Percentiles rank a stretch among this genome's conserved stretches.
These are phyloP conservation scores for Thyatira batis DNA, from an alignment of 2,888 invertebrate genomes.

Conservation along the genomic window DNA sequence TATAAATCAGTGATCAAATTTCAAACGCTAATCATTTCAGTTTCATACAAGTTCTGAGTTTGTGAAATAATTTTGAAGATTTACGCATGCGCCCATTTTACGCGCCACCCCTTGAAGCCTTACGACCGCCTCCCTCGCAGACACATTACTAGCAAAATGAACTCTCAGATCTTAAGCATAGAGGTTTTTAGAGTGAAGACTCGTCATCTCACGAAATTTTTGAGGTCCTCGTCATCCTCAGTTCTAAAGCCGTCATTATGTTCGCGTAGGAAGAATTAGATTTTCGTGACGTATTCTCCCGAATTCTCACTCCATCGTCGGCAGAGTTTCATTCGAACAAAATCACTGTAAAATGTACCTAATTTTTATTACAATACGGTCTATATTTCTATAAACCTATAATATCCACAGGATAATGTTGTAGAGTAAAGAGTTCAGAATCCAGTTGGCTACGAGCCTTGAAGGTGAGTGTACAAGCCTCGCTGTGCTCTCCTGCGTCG, in stretches of 20 bases:
- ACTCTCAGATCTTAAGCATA: constrained; percentile 62
- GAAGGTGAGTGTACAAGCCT: constrained; percentile 49
- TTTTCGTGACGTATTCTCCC: constrained; percentile 64
- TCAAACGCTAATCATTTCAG: constrained; percentile 35
- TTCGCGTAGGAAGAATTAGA: constrained; percentile 73
- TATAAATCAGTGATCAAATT: constrained; percentile 17
- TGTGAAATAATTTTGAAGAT: constrained; percentile 59
- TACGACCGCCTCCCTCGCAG: constrained; percentile 77
- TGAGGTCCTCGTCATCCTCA: constrained; percentile 62
- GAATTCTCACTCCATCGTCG: constrained; percentile 51
- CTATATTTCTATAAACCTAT: constrained; percentile 32
- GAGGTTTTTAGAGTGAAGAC: constrained; percentile 43
- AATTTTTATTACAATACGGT: constrained; percentile 36
- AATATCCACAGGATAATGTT: constrained; percentile 46
- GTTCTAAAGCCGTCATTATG: constrained; percentile 78
- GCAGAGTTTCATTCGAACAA: constrained; percentile 18
- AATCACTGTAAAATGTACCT: constrained; percentile 36
- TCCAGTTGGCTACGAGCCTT: constrained; percentile 74
- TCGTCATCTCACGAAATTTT: constrained; percentile 62
- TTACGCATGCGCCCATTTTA: constrained; percentile 78
- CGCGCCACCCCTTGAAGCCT: constrained; percentile 79
- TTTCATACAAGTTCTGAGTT: constrained; percentile 60
- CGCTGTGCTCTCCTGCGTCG: constrained; percentile 34
- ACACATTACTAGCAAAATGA: constrained; percentile 65
- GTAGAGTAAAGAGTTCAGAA: constrained; percentile 52